Evolutionary conservation across 2,797 vertebrate genomes (phyloP), one percentile per base, ranked within the genome.

Genomic region (Sebastes matsubarae): DNA sequence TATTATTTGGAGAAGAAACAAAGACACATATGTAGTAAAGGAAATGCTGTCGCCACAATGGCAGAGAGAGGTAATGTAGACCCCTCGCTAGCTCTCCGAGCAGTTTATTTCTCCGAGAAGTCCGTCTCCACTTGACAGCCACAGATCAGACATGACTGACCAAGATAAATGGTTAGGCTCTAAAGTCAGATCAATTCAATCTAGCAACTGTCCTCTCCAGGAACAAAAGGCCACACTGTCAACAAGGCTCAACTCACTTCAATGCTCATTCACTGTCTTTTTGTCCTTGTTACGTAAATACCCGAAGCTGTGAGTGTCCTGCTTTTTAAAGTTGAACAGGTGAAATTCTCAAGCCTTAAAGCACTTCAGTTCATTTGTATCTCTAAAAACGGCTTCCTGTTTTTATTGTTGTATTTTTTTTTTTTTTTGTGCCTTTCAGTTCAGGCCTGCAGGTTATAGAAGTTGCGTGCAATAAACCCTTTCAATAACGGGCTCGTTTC

Each of bases 141-240:
- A 79, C 85, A 91, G 88, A 90, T 92, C 93, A 94, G 95, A 95
- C 86, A 85, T 90, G 93, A 96, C 84, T 94, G 92, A 95, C 24
- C 78, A 88, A 86, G 76, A 89, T 94, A 92, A 70, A 91, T 80
- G 93, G 76, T 79, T 76, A 59, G 88, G 88, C 89, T 92, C 71
- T 68, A 69, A 80, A 85, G 84, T 92, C 92, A 95, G 88, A 94
- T 93, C 92, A 93, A 93, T 95, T 95, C 92, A 91, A 91, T 93
- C 90, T 69, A 87, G 82, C 75, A 75, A 87, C 88, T 92, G 92
- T 93, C 91, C 81, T 94, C 81, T 4, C 38, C 82, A 87, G 81
- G 86, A 94, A 92, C 87, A 91, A 93, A 92, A 93, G 88, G 89
- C 86, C 91, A 90, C 24, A 50, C 89, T 93, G 92, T 94, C 91